Evolutionary conservation across 1,140 invertebrate genomes (phyloP), one percentile per base, ranked within the genome.

Genomic region (Orchesella cincta): DNA sequence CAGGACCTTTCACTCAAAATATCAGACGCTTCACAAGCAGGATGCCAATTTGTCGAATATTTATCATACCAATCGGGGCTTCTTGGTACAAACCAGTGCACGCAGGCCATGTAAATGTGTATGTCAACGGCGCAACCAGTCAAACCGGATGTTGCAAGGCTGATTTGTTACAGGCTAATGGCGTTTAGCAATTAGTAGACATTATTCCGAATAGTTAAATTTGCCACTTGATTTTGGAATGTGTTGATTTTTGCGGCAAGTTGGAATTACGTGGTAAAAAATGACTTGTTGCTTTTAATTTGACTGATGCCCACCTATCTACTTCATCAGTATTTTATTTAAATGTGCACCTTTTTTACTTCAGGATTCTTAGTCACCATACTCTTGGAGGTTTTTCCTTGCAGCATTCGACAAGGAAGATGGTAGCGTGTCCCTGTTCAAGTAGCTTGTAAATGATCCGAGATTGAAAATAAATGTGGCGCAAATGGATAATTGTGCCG

Each of bases 21-120:
- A n/a, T n/a, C 39, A 78, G 39, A 29, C 73, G 20, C 62, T 78
- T 16, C 28, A 71, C 26, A 75, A 74, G 20, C 57, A 52, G 20
- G 77, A 74, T n/a, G 77, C 77, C 35, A 26, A 18, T 23, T 78
- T 75, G 16, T 73, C 75, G 20, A 73, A 78, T 8, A 78, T 78
- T 78, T 78, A 78, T 46, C 62, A 78, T 33, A 71, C 77, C 2
- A 78, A 78, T 28, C n/a, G 77, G 67, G 77, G 77, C 39, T 75
- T 39, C n/a, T 57, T 78, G 20, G 77, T 73, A 33, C n/a, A n/a
- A n/a, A n/a, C n/a, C n/a, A n/a, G n/a, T n/a, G 62, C n/a, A 78
- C 74, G 71, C 73, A 0, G 77, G 62, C 16, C 73, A 78, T 31
- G 74, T 78, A 18, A 78, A 78, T 36, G 62, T 78, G 0, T 78